A percentile compares a stretch with the other conserved stretches of the same genome.
Conservation (phyloP, 2,888 invertebrate species). For the Eledone cirrhosa region DNA sequence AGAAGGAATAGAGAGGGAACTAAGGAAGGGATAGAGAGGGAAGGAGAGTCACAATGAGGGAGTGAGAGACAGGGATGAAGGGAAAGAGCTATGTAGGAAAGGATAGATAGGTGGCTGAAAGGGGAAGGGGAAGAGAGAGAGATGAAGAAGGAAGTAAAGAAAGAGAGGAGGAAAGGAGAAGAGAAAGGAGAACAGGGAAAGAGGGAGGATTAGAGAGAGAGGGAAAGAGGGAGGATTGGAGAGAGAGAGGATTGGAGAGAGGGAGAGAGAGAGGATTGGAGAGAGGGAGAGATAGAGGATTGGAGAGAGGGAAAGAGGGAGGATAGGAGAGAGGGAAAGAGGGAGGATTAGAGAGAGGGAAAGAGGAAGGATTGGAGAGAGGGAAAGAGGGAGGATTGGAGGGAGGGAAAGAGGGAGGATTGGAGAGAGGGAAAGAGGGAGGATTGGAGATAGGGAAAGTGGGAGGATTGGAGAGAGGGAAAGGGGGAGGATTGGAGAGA, state of each 20-base stretch:
- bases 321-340: neutral
- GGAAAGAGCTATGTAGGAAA: neutral
- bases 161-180: neutral
- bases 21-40: neutral
- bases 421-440: too few relatives aligned
- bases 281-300: neutral
- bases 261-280: too few relatives aligned
- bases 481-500: too few relatives aligned
- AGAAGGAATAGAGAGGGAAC: neutral
- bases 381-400: too few relatives aligned
- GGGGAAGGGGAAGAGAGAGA: neutral
- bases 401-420: too few relatives aligned
- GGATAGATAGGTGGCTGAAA: neutral
- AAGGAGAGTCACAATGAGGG: neutral
- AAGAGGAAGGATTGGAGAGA: too few relatives aligned
- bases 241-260: too few relatives aligned
- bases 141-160: neutral
- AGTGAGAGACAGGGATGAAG: neutral
- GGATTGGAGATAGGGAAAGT: too few relatives aligned
- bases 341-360: too few relatives aligned
- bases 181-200: neutral
- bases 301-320: neutral
- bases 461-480: too few relatives aligned
- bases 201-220: neutral
- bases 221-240: too few relatives aligned